Base-by-base conservation (phyloP, 2,113 vertebrate genomes). In the Gymnogyps californianus region DNA sequence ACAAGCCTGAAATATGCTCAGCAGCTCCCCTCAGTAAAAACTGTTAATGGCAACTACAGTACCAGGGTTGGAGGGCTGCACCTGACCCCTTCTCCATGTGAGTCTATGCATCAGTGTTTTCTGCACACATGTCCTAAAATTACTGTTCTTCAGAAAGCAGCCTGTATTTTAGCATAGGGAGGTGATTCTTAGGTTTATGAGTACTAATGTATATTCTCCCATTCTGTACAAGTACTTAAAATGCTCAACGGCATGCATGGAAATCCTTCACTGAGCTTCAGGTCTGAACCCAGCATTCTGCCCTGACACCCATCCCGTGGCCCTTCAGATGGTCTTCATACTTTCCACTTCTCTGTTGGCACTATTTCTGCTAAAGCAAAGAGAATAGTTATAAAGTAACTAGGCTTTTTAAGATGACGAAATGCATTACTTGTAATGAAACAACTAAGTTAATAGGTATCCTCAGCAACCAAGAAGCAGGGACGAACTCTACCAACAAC, bases 191-290 rank as follows among this genome's bases (percentile, higher is more conserved):
- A 69, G 15, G 19, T 32, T 84, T 66, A 17, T 22, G 36, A 84
- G 9, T 54, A 52, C 14, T 51, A 70, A 51, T 2, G 3, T 46
- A 1, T 36, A 38, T 69, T 51, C 76, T 64, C 31, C 16, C 11
- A 71, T 46, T 66, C 61, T 46, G 42, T 71, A 62, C 7, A n/a
- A 67, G 59, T 26, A 82, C 29, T 82, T 54, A 38, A 75, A 78
- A 70, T 24, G 29, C 46, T 59, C 31, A 69, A 26, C 0, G 5
- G 29, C 9, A 44, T 0, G 7, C 1, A 0, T 0, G 0, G 69
- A 94, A 85, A 93, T 47, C 34, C 26, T 64, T 47, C 40, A 65
- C 34, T 10, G 8, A 79, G 34, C 51, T 81, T 83, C 31, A 66
- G 29, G 36, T 70, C 13, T 79, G 40, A 85, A 49, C 19, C 5